phyloP scores from a whole-genome alignment of 2,797 vertebrate species.

The Rallus crepitans region DNA sequence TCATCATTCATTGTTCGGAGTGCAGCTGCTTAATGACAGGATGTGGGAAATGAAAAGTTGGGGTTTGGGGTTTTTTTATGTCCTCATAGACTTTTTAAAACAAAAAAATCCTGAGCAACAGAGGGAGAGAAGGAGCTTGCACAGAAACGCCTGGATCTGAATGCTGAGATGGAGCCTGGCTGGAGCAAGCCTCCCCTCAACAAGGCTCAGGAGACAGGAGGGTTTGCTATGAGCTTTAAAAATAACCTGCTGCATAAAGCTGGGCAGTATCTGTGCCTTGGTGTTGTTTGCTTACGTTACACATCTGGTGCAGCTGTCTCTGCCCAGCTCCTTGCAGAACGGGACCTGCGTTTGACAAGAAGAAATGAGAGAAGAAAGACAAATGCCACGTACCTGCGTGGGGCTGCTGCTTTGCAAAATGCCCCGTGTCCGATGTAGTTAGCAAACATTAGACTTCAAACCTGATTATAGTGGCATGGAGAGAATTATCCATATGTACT shows the following conservation, averaged over 20 bases:
- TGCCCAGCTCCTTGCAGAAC: not conserved
- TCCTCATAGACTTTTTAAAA: conserved; percentile 48
- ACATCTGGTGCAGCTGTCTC: not conserved
- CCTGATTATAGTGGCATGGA: not conserved
- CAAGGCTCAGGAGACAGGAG: not conserved
- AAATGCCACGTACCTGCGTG: not conserved
- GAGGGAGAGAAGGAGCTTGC: not conserved
- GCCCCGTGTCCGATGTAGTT: not conserved
- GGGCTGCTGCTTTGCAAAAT: not conserved
- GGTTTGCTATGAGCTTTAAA: conserved; percentile 37
- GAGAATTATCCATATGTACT: not conserved
- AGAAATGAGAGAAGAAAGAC: not conserved
- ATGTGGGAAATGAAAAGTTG: conserved; percentile 46
- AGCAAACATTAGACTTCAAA: not conserved
- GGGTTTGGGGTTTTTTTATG: not conserved
- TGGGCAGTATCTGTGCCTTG: not conserved
- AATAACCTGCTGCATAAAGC: conserved; percentile 29
- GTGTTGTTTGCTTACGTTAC: not conserved
- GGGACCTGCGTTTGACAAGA: not conserved
- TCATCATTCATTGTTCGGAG: conserved; percentile 66
- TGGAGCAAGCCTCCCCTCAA: not conserved
- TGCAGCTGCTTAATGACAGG: conserved; percentile 58
- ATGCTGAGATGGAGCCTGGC: fast-evolving
- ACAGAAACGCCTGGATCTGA: not conserved
- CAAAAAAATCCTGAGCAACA: conserved; percentile 34